phyloP scores from a whole-genome alignment of 2,888 invertebrate genomes.

The Spodoptera exigua region DNA sequence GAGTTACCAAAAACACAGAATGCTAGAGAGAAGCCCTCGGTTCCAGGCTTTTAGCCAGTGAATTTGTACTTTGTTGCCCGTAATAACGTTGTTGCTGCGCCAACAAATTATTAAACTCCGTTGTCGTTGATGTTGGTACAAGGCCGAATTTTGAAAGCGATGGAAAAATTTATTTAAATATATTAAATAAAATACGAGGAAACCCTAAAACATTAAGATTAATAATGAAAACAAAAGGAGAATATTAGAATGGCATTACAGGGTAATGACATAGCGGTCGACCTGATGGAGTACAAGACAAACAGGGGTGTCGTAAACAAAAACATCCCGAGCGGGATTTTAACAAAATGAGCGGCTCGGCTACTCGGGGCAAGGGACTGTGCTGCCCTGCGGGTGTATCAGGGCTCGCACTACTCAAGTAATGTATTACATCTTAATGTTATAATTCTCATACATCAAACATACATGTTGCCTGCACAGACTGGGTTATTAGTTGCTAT shows the following conservation, averaged over 20 bases:
- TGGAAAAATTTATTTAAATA: too few species aligned
- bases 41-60: slow-evolving; percentile 52
- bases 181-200: not conserved
- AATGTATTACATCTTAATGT: not conserved
- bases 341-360: slow-evolving; percentile 45
- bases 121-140: too few species aligned
- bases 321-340: slow-evolving; percentile 41
- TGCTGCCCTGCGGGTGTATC: slow-evolving; percentile 31
- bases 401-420: slow-evolving; percentile 37
- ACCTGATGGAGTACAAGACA: slow-evolving; percentile 36
- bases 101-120: slow-evolving; percentile 49
- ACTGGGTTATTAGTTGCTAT: too few species aligned
- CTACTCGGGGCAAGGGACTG: slow-evolving; percentile 27
- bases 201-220: not conserved
- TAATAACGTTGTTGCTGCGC: slow-evolving; percentile 50
- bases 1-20: slow-evolving; percentile 46
- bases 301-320: slow-evolving; percentile 50
- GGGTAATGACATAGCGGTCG: slow-evolving; percentile 29
- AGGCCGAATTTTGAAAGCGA: too few species aligned
- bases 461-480: too few species aligned
- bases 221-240: slow-evolving; percentile 6
- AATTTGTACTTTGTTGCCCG: slow-evolving; percentile 55
- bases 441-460: too few species aligned
- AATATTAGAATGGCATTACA: slow-evolving; percentile 24
- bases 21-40: slow-evolving; percentile 43